These are phyloP conservation scores for Enteromius trimaculatus DNA, from an alignment of 2,797 vertebrate genomes.

Conservation along the genomic window DNA sequence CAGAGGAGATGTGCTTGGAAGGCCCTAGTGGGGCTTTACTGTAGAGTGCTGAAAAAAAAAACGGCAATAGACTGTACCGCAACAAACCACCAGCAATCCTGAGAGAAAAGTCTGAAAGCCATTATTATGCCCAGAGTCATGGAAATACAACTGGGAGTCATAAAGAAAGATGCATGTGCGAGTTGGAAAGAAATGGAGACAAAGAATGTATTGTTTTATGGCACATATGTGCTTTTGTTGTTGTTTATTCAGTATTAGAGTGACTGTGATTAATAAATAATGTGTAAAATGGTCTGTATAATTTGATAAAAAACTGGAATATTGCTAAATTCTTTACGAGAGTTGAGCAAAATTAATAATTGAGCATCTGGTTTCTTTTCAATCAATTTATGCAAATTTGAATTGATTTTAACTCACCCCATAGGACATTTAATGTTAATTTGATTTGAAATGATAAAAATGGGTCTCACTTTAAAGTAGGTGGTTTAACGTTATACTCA, in stretches of 20 bases:
- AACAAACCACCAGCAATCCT: conserved; percentile 59
- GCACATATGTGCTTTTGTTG: neutral
- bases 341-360: too few species aligned
- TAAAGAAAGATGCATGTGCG: conserved; percentile 57
- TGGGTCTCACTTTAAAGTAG: too few species aligned
- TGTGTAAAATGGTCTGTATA: neutral
- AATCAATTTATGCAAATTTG: neutral
- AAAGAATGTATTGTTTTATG: neutral
- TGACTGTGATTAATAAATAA: neutral
- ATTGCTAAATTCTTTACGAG: neutral
- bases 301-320: neutral
- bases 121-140: conserved; percentile 71
- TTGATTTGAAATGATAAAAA: neutral
- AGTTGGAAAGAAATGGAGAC: conserved; percentile 14
- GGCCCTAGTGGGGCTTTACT: conserved; percentile 68
- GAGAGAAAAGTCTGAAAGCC: conserved; percentile 74
- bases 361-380: neutral
- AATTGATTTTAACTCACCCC: neutral
- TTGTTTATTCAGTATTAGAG: neutral
- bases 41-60: conserved; percentile 61
- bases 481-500: too few species aligned
- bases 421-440: neutral
- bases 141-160: conserved; percentile 38
- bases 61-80: conserved; percentile 66
- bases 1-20: conserved; percentile 67